phyloP scores from a whole-genome alignment of 2,113 vertebrate genomes.

The Haemorhous mexicanus region DNA sequence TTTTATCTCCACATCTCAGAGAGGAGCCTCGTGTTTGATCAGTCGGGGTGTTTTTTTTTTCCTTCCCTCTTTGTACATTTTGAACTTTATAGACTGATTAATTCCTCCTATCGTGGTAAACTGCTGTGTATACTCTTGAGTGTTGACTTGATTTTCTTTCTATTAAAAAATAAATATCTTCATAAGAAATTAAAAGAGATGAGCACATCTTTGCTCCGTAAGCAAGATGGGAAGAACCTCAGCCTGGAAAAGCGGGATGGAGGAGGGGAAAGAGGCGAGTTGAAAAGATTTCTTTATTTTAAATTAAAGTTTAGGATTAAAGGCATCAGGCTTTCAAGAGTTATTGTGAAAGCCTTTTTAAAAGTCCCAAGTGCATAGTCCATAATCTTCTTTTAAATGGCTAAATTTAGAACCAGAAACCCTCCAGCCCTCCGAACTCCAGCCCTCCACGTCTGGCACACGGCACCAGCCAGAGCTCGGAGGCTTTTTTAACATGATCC shows the following conservation, averaged over 20 bases:
- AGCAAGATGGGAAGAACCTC: constrained; percentile 43
- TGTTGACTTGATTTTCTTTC: constrained; percentile 70
- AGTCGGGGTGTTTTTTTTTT: background rate
- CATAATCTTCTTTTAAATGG: constrained; percentile 76
- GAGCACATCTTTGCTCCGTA: constrained; percentile 53
- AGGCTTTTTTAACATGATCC: background rate
- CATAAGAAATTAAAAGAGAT: constrained; percentile 72
- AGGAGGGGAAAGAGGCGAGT: constrained; percentile 34
- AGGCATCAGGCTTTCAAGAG: constrained; percentile 69
- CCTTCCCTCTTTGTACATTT: constrained; percentile 57
- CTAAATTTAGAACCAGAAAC: constrained; percentile 69
- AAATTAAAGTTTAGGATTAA: constrained; percentile 80
- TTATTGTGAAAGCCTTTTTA: constrained; percentile 71
- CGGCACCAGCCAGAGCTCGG: background rate
- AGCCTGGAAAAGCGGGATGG: background rate
- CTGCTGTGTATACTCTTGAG: constrained; percentile 59
- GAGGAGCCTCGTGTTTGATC: constrained; percentile 72
- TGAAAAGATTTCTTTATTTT: constrained; percentile 78
- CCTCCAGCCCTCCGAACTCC: constrained; percentile 10
- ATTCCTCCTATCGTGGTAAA: constrained; percentile 70
- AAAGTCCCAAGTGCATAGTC: constrained; percentile 69
- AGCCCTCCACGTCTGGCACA: background rate
- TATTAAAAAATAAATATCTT: constrained; percentile 66
- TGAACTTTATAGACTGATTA: constrained; percentile 76
- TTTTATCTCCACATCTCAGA: constrained; percentile 76